Base-by-base conservation (phyloP, 64 coral and sea anemone species). In the Exaiptasia diaphana region DNA sequence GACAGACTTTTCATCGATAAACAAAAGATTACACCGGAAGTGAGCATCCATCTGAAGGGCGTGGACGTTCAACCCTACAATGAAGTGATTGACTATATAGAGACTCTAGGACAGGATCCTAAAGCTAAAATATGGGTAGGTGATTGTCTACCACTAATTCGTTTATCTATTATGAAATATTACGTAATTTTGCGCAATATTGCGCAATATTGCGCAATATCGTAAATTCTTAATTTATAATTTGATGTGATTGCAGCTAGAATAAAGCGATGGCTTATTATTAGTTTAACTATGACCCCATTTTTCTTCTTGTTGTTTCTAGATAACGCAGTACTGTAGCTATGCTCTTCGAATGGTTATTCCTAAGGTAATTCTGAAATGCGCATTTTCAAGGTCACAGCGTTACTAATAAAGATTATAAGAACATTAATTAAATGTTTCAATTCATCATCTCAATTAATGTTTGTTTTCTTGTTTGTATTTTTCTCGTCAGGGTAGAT, bases 271-370 rank as follows among this genome's bases (percentile, higher is more conserved):
- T 56, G 12, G 1, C 0, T 3, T 59, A 25, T 59, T 28, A 9
- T 21, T 5, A n/a, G n/a, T n/a, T n/a, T n/a, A 43, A 28, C 1
- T 23, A 13, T 24, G 20, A 24, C 4, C 0, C 9, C 6, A 8
- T 43, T 38, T 23, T 14, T 9, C 18, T 61, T 42, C 7, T 54
- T 14, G 18, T 10, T 22, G 59, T 9, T 69, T 48, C 70, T 58
- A 88, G 85, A 79, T 88, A 29, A 88, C 64, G 43, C 85, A 61
- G 4, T 88, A 49, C 40, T 88, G 54, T 14, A 88, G 64, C 50
- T 88, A 72, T 61, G 85, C 85, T 52, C 67, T 88, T 39, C 45
- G 74, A 54, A 88, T 88, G 85, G 85, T 88, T 11, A 88, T 88
- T 61, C 85, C 85, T 50, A 53, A 71, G 60, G 85, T 57, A 81